Base-by-base conservation (phyloP, 2,888 invertebrate genomes). In the Dryomyza anilis region DNA sequence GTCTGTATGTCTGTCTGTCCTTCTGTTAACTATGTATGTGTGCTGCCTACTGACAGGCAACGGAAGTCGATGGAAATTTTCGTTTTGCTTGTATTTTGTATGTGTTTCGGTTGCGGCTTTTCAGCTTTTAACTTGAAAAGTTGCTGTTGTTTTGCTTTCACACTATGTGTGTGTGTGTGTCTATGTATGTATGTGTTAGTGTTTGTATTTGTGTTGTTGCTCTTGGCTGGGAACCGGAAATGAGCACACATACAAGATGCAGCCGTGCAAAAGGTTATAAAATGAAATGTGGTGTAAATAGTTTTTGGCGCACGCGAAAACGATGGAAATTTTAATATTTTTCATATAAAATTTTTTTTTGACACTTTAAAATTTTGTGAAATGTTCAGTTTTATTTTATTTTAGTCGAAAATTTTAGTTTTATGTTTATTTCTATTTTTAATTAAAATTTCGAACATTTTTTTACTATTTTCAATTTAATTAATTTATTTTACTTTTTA, bases 101-200 rank as follows among this genome's bases (percentile, higher is more conserved):
- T 63, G 57, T 50, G 27, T 25, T 36, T 57, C 27, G 36, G 45
- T 59, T 58, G 59, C 53, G 59, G 64, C 52, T 64, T 64, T 58
- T 58, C 45, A 58, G 64, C 64, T 64, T 64, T 58, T 58, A 48
- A 55, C 46, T 29, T 59, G 25, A 33, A 23, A 59, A 30, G 39
- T 16, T 16, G 43, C n/a, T 45, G 45, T n/a, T 36, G 33, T 58
- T 52, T 62, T 23, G 14, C n/a, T 45, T 12, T 53, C 48, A 23
- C 33, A 61, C 57, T 58, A 19, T 36, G 10, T 29, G 50, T 46
- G 43, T 30, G 57, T 33, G 30, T 57, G 52, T 33, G 21, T 61
- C 25, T 30, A 8, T 52, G 25, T 61, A 21, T 30, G 45, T 57
- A 12, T 8, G 53, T 58, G 39, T 29, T 30, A 19, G n/a, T 53